Evolutionary conservation across 2,888 invertebrate species (phyloP).

Genomic region (Scaeva pyrastri): DNA sequence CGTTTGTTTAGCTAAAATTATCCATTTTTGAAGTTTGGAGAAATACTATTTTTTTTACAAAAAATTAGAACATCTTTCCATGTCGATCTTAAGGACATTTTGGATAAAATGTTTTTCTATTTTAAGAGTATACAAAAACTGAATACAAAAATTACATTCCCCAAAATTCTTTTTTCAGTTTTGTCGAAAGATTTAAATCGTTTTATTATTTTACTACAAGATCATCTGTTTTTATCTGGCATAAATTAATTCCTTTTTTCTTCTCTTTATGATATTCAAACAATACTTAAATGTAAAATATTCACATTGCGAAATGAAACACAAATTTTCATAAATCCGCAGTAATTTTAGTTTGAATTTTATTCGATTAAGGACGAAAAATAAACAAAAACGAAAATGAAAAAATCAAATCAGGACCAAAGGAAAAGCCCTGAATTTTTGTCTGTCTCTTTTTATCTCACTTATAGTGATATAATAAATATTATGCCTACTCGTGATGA

Average conservation of each 20-base stretch:
- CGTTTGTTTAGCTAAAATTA: no score
- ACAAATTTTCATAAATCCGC: conserved; percentile 9
- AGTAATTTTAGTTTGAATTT: conserved; percentile 3
- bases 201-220: not conserved
- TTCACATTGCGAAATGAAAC: not conserved
- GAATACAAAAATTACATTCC: no score
- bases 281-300: not conserved
- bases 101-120: no score
- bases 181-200: no score
- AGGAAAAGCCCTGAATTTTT: not conserved
- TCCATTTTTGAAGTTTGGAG: no score
- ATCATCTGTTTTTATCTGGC: not conserved
- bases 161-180: no score
- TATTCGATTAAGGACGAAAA: not conserved
- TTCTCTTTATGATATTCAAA: not conserved
- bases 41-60: no score
- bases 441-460: not conserved
- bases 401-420: not conserved
- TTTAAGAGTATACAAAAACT: no score
- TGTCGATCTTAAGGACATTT: no score
- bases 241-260: not conserved
- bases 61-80: no score
- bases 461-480: not conserved
- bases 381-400: not conserved
- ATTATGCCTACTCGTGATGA: conserved; percentile 16